phyloP scores from a whole-genome alignment of 1,140 invertebrate species.

The Neodiprion pinetum region DNA sequence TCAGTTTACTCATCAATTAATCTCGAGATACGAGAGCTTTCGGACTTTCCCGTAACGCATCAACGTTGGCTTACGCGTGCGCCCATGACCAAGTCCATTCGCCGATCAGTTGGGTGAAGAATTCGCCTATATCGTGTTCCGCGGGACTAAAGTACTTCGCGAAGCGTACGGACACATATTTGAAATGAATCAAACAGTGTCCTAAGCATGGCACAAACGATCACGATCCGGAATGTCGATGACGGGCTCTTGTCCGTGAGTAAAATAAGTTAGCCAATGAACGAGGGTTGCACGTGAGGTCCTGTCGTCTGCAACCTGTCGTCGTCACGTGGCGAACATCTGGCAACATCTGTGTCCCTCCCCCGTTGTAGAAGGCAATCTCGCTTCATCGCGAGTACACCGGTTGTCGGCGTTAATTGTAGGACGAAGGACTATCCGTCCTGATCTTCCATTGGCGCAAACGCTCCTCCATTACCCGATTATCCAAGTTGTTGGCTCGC shows the following conservation, averaged over 20 bases:
- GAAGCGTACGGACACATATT: too few relatives aligned
- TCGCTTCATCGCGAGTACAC: neutral
- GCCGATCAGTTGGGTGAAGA: neutral
- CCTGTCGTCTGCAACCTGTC: slow-evolving; percentile 1
- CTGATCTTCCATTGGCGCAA: neutral
- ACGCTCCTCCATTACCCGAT: neutral
- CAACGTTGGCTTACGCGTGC: neutral
- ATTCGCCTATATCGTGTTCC: neutral
- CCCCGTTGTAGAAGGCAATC: neutral
- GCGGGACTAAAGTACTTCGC: neutral
- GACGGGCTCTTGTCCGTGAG: neutral
- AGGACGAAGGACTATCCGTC: neutral
- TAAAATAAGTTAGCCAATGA: too few relatives aligned
- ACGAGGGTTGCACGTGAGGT: neutral
- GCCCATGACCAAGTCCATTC: neutral
- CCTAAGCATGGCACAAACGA: neutral
- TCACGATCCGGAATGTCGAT: neutral
- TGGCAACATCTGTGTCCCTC: neutral
- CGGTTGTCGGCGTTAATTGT: neutral
- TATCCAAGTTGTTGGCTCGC: too few relatives aligned
- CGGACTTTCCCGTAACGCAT: neutral
- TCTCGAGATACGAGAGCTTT: neutral
- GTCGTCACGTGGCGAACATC: slow-evolving; percentile 1
- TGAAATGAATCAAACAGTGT: too few relatives aligned
- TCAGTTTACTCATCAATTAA: neutral